Evolutionary conservation across 2,113 vertebrate species (phyloP).

Genomic region (Synchiropus splendidus): DNA sequence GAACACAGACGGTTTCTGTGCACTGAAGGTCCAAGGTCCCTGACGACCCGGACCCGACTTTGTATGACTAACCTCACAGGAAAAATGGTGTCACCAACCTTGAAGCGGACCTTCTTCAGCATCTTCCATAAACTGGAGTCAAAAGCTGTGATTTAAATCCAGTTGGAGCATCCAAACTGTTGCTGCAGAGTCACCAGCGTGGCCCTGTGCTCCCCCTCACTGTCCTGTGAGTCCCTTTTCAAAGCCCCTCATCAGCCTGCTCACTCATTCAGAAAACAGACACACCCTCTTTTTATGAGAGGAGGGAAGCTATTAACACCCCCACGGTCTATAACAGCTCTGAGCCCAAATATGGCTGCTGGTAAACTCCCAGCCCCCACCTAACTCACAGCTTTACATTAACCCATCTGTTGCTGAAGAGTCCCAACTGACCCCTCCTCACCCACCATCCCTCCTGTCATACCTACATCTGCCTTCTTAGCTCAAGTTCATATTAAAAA

Average conservation of each 20-base stretch:
- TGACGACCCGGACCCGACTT: too few species aligned
- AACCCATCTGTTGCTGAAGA: slow-evolving; percentile 31
- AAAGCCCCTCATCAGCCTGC: slow-evolving; percentile 24
- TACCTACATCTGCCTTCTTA: background rate
- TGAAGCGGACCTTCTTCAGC: slow-evolving; percentile 57
- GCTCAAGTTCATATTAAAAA: too few species aligned
- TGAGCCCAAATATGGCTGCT: slow-evolving; percentile 37
- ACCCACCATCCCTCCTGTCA: background rate
- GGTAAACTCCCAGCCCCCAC: slow-evolving; percentile 14
- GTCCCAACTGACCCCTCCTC: slow-evolving; percentile 1
- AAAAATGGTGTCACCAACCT: slow-evolving; percentile 35
- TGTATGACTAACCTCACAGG: too few species aligned
- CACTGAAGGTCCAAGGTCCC: too few species aligned
- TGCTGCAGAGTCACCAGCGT: slow-evolving; percentile 35
- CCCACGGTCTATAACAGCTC: slow-evolving; percentile 23
- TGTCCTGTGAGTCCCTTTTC: slow-evolving; percentile 48
- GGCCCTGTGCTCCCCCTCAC: slow-evolving; percentile 22
- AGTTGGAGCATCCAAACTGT: slow-evolving; percentile 17
- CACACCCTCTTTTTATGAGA: slow-evolving; percentile 63
- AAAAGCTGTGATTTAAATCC: background rate
- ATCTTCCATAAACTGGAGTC: slow-evolving; percentile 25
- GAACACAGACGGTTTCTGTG: too few species aligned
- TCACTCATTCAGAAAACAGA: slow-evolving; percentile 57
- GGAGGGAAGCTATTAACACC: slow-evolving; percentile 48
- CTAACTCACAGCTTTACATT: slow-evolving; percentile 6